phyloP scores from a whole-genome alignment of 1,140 invertebrate species.

The Pseudomyrmex cubaensis region DNA sequence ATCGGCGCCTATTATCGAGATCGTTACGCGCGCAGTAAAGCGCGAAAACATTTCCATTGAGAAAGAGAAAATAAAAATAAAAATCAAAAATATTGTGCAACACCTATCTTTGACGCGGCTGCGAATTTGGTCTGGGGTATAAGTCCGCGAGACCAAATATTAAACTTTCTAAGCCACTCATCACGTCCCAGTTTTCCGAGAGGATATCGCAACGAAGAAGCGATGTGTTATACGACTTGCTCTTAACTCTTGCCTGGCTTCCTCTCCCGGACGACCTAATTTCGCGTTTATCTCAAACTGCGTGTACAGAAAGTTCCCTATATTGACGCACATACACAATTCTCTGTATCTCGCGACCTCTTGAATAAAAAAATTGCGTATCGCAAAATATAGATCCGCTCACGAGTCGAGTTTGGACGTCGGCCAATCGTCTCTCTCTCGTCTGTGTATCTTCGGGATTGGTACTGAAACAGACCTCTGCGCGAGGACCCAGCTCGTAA shows the following conservation, averaged over 20 bases:
- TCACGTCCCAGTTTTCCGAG: not conserved
- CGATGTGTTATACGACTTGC: not conserved
- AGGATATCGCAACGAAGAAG: not conserved
- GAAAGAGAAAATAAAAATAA: too few relatives aligned
- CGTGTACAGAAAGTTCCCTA: not conserved
- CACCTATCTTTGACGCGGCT: too few relatives aligned
- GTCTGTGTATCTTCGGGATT: constrained; percentile 66
- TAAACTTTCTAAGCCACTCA: constrained; percentile 1
- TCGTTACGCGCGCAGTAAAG: too few relatives aligned
- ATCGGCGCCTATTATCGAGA: too few relatives aligned
- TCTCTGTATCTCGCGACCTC: too few relatives aligned
- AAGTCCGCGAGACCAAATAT: constrained; percentile 1
- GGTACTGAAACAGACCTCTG: constrained; percentile 60
- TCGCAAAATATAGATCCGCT: not conserved
- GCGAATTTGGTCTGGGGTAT: too few relatives aligned
- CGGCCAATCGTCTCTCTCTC: constrained; percentile 62
- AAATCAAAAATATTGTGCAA: too few relatives aligned
- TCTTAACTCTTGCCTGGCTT: constrained; percentile 23
- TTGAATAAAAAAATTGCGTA: too few relatives aligned
- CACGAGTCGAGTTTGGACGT: constrained; percentile 71
- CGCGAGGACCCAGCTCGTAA: not conserved
- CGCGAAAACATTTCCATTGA: too few relatives aligned
- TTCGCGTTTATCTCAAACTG: constrained; percentile 38
- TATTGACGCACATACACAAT: not conserved
- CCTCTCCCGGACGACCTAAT: constrained; percentile 64